phyloP scores from a whole-genome alignment of 2,888 invertebrate species.

The Drosophila kanekoi region DNA sequence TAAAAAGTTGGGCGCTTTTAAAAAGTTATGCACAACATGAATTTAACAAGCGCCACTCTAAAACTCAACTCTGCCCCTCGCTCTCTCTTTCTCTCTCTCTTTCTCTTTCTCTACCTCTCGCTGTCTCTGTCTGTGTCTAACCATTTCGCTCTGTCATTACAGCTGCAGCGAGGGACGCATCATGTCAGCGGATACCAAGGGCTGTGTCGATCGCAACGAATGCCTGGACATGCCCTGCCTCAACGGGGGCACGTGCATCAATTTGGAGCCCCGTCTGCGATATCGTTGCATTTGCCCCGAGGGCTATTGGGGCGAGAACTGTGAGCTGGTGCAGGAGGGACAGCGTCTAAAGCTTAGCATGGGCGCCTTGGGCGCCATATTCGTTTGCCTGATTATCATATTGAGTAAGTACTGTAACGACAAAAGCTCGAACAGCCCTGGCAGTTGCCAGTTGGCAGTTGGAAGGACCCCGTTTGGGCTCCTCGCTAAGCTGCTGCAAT shows the following conservation, averaged over 20 bases:
- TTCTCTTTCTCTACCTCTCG: background rate
- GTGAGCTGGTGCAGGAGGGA: constrained; percentile 96
- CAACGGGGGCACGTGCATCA: constrained; percentile 96
- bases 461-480: background rate
- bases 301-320: constrained; percentile 97
- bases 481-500: constrained; percentile 60
- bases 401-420: constrained; percentile 92
- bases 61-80: constrained; percentile 11
- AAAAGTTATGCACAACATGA: constrained; percentile 63
- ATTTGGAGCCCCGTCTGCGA: constrained; percentile 94
- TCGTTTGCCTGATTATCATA: constrained; percentile 98
- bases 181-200: constrained; percentile 95
- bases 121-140: background rate
- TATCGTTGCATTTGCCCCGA: constrained; percentile 96
- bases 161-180: constrained; percentile 97
- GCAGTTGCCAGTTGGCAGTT: background rate
- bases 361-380: constrained; percentile 98
- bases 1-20: constrained; percentile 56
- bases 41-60: constrained; percentile 51
- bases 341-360: constrained; percentile 97
- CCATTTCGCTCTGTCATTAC: constrained; percentile 13
- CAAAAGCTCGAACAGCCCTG: background rate
- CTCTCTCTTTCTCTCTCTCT: background rate
- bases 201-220: constrained; percentile 97
- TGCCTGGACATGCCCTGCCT: constrained; percentile 97